These are phyloP conservation scores for Pycnonotus jocosus DNA, from an alignment of 2,113 vertebrate genomes.

Conservation along the genomic window DNA sequence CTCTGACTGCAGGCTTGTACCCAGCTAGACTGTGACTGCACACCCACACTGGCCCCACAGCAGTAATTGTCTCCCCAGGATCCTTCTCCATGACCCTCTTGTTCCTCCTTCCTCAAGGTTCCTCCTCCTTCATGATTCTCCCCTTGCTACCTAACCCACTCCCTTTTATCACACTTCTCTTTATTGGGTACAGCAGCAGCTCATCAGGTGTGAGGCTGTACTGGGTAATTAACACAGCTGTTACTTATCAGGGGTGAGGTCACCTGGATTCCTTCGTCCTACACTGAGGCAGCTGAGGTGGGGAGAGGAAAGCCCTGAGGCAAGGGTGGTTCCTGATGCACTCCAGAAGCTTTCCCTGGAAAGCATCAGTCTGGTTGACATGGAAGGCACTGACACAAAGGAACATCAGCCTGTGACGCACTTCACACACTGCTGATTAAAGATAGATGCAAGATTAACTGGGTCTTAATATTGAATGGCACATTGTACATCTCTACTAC, in stretches of 20 bases:
- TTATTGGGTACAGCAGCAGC: not conserved
- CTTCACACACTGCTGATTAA: accelerated
- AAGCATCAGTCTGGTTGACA: not conserved
- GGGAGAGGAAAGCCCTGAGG: not conserved
- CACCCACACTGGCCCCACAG: not conserved
- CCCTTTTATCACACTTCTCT: not conserved
- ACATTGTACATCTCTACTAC: not conserved
- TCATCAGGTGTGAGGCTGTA: not conserved
- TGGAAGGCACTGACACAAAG: not conserved
- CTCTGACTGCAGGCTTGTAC: no score
- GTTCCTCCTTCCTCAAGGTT: not conserved
- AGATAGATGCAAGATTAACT: not conserved
- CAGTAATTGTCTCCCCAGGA: not conserved
- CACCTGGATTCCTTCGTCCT: not conserved
- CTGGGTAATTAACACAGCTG: not conserved
- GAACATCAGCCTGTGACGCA: accelerated
- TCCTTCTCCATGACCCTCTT: not conserved
- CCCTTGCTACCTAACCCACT: no score
- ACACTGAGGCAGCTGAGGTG: not conserved
- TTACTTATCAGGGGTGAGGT: not conserved
- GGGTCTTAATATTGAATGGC: accelerated
- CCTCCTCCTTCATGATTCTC: not conserved
- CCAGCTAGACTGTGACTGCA: not conserved
- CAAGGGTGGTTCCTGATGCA: not conserved
- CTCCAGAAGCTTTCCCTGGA: not conserved